Evolutionary conservation across 2,113 vertebrate species (phyloP).

Genomic region (Mus spicilegus): DNA sequence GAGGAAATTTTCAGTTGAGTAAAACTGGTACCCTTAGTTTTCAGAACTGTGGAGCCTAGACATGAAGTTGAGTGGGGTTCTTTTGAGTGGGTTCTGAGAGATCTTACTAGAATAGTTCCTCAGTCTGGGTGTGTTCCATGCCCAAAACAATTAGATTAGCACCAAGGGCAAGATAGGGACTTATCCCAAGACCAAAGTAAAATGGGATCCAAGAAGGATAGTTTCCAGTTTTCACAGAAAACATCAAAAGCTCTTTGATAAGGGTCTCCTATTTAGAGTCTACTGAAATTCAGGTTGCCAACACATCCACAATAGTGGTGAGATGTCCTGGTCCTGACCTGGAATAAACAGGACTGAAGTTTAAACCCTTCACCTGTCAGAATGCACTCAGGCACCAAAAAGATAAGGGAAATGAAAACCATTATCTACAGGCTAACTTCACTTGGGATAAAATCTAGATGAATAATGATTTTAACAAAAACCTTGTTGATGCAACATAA

Average conservation of each 20-base stretch:
- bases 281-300: not conserved
- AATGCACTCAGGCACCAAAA: not conserved
- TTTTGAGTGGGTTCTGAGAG: not conserved
- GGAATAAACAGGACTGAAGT: not conserved
- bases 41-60: not conserved
- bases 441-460: not conserved
- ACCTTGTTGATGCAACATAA: not conserved
- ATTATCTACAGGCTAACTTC: not conserved
- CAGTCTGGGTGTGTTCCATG: not conserved
- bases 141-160: not conserved
- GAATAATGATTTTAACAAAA: slow-evolving; percentile 14
- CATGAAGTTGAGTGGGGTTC: not conserved
- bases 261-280: not conserved
- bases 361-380: not conserved
- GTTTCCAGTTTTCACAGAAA: not conserved
- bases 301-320: not conserved
- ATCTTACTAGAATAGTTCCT: not conserved
- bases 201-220: not conserved
- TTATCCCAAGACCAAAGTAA: not conserved
- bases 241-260: not conserved
- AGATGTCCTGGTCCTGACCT: not conserved
- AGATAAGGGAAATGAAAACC: not conserved
- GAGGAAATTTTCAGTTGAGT: not conserved
- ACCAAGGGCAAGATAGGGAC: not conserved
- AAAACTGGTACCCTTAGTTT: not conserved